phyloP scores from a whole-genome alignment of 2,888 invertebrate species.

The Morpho helenor region DNA sequence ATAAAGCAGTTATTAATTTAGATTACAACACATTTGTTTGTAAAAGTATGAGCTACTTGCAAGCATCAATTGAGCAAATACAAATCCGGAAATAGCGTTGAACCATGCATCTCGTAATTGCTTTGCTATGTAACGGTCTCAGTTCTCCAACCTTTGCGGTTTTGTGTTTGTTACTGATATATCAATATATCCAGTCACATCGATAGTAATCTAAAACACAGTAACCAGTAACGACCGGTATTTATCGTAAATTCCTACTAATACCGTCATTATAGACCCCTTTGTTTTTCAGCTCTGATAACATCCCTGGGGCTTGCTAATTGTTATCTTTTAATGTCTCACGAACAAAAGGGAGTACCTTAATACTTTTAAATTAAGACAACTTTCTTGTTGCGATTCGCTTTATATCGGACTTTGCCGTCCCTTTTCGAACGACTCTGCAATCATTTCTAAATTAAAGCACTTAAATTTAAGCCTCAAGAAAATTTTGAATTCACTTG shows the following conservation, averaged over 20 bases:
- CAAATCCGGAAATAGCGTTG: constrained; percentile 46
- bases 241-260: constrained; percentile 6
- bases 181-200: too few species aligned
- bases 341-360: constrained; percentile 10
- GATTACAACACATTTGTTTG: not conserved
- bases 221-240: not conserved
- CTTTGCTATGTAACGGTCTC: constrained; percentile 59
- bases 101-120: constrained; percentile 57
- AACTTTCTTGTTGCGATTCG: constrained; percentile 11
- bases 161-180: too few species aligned
- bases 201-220: constrained; percentile 29
- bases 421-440: not conserved
- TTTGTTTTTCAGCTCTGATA: constrained; percentile 12
- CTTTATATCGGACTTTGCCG: constrained; percentile 9
- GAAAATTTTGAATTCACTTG: not conserved
- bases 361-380: constrained; percentile 11
- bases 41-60: not conserved
- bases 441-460: not conserved
- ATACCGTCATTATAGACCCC: constrained; percentile 7
- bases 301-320: constrained; percentile 10
- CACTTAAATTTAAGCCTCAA: too few species aligned
- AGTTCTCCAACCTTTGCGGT: constrained; percentile 29
- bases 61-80: not conserved
- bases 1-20: too few species aligned
- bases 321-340: constrained; percentile 13